Percentiles rank a stretch among this genome's conserved stretches.
phyloP scores from a whole-genome alignment of 2,888 invertebrate species.

The Liodrosophila aerea region DNA sequence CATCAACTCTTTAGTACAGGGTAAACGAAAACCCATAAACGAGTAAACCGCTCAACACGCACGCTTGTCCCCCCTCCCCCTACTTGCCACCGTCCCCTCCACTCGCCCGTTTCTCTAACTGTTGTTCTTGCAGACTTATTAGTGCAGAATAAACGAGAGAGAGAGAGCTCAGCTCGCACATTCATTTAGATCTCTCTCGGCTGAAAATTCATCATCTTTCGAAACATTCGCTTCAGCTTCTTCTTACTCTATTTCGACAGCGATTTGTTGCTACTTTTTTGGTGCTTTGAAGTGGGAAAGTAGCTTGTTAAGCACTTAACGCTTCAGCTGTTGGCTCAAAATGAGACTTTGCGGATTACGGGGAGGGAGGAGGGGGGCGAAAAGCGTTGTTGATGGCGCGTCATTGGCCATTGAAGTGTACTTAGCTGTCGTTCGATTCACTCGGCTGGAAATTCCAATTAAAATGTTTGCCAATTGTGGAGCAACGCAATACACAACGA shows the following conservation, averaged over 20 bases:
- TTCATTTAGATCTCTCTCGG: slow-evolving; percentile 44
- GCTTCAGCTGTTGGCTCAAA: slow-evolving; percentile 52
- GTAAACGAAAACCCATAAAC: too few species aligned
- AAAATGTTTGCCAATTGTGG: slow-evolving; percentile 6
- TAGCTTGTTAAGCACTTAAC: slow-evolving; percentile 70
- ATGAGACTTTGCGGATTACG: slow-evolving; percentile 21
- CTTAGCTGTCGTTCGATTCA: slow-evolving; percentile 1
- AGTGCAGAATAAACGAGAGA: slow-evolving; percentile 70
- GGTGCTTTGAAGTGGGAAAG: slow-evolving; percentile 72
- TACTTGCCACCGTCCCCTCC: not conserved
- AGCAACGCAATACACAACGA: slow-evolving; percentile 4
- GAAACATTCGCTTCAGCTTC: slow-evolving; percentile 27
- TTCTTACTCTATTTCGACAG: slow-evolving; percentile 21
- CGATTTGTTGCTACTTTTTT: slow-evolving; percentile 33
- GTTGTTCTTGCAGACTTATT: slow-evolving; percentile 53
- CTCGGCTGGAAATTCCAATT: slow-evolving; percentile 29
- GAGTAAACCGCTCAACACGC: too few species aligned
- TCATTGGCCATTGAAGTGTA: slow-evolving; percentile 49
- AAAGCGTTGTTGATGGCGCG: slow-evolving; percentile 5
- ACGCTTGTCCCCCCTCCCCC: not conserved
- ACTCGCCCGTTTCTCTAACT: not conserved
- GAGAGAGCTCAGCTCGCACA: slow-evolving; percentile 45
- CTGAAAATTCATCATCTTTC: slow-evolving; percentile 27
- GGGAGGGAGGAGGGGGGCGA: not conserved
- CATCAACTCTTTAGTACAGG: too few species aligned